Evolutionary conservation across 2,888 invertebrate species (phyloP).

Genomic region (Tiliacea citrago): DNA sequence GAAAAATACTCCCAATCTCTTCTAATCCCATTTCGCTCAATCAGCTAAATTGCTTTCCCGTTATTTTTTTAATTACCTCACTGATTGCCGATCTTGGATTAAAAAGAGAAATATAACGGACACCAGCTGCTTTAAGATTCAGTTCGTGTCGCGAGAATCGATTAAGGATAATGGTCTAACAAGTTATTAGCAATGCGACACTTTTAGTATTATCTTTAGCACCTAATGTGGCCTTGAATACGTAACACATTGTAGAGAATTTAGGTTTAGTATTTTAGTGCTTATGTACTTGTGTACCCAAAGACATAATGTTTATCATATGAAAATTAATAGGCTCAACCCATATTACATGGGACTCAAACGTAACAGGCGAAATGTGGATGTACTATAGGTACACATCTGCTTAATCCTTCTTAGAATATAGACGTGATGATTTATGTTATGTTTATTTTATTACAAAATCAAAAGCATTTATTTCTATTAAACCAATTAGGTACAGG

Average conservation of each 20-base stretch:
- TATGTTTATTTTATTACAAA: no score
- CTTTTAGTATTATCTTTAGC: conserved; percentile 43
- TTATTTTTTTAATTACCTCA: conserved; percentile 59
- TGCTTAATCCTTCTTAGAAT: no score
- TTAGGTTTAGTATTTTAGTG: not conserved
- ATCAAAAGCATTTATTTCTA: no score
- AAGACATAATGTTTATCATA: no score
- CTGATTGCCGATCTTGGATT: conserved; percentile 56
- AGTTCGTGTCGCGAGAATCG: conserved; percentile 41
- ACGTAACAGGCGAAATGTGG: no score
- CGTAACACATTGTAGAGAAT: conserved; percentile 2
- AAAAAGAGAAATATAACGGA: conserved; percentile 41
- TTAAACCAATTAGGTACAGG: no score
- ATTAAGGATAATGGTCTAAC: conserved; percentile 55
- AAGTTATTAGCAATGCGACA: conserved; percentile 59
- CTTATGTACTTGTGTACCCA: no score
- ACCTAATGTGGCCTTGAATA: not conserved
- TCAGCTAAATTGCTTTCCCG: conserved; percentile 46
- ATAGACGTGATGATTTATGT: no score
- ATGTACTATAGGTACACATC: no score
- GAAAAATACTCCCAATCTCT: conserved; percentile 9
- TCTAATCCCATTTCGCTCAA: conserved; percentile 29
- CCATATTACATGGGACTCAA: no score
- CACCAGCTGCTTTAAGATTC: conserved; percentile 54
- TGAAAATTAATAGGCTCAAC: no score